A percentile compares a stretch with the other conserved stretches of the same genome.
Evolutionary conservation across 2,888 invertebrate genomes (phyloP).

Genomic region (Helicoverpa assulta): DNA sequence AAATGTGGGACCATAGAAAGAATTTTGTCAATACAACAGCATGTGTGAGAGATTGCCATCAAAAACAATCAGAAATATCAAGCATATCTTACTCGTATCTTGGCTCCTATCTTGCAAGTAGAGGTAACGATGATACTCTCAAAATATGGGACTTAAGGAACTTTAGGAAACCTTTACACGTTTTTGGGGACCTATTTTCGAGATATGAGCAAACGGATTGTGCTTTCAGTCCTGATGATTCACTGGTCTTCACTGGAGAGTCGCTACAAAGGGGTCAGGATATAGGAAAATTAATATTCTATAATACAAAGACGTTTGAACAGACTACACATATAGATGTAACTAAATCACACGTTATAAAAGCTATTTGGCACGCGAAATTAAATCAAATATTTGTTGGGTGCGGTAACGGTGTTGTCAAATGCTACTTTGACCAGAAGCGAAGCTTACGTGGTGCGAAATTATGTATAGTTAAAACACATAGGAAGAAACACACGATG

Average conservation of each 20-base stretch:
- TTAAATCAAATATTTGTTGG: conserved; percentile 99
- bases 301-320: conserved; percentile 94
- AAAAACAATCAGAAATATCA: conserved; percentile 94
- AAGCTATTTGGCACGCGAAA: conserved; percentile 98
- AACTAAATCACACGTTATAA: conserved; percentile 95
- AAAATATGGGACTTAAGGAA: conserved; percentile 98
- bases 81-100: conserved; percentile 97
- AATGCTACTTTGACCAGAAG: conserved; percentile 97
- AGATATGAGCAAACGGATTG: conserved; percentile 96
- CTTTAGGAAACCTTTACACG: conserved; percentile 94
- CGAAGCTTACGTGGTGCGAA: conserved; percentile 97
- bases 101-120: conserved; percentile 93
- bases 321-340: conserved; percentile 94
- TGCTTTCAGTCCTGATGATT: conserved; percentile 97
- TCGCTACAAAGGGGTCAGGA: conserved; percentile 93
- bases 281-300: conserved; percentile 94
- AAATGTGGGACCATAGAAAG: conserved; percentile 99
- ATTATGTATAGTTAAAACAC: conserved; percentile 95
- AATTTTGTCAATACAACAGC: conserved; percentile 96
- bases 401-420: conserved; percentile 96
- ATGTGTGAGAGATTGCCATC: conserved; percentile 95
- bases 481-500: conserved; percentile 94
- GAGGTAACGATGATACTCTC: conserved; percentile 97
- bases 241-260: conserved; percentile 96
- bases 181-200: conserved; percentile 93